Conservation (phyloP, 1,140 invertebrate genomes). For the Oncopeltus fasciatus region DNA sequence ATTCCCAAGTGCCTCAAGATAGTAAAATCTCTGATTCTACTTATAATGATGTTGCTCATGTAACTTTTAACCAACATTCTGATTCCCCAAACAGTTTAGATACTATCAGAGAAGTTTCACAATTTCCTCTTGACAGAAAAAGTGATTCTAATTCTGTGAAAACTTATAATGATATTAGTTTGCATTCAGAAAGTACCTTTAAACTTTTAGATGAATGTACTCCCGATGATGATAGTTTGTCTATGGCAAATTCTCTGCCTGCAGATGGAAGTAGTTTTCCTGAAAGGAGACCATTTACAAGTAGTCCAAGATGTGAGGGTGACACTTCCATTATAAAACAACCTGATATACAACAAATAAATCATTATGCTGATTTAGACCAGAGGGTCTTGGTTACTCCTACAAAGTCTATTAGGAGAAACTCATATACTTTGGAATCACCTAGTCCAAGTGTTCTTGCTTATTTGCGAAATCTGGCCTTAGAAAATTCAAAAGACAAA, state of each 20-base stretch:
- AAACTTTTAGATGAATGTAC: neutral
- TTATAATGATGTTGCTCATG: neutral
- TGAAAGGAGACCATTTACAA: neutral
- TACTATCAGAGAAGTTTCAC: neutral
- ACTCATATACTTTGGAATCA: constrained; percentile 15
- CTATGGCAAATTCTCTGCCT: neutral
- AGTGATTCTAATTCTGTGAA: neutral
- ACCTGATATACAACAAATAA: neutral
- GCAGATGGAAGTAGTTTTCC: neutral
- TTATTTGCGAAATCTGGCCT: constrained; percentile 3
- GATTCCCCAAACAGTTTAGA: neutral
- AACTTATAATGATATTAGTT: neutral
- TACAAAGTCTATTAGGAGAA: constrained; percentile 8
- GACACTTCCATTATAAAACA: neutral
- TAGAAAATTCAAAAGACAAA: neutral
- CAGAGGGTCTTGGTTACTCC: neutral
- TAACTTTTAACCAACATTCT: neutral
- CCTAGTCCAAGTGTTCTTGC: constrained; percentile 10
- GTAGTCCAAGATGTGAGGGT: neutral
- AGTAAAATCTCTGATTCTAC: neutral
- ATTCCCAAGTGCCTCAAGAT: neutral
- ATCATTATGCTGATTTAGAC: neutral
- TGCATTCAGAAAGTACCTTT: neutral
- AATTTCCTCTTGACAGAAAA: neutral
- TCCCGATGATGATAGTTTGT: neutral